These are phyloP conservation scores for Bombyx huttoni DNA, from an alignment of 2,888 invertebrate genomes.

Conservation along the genomic window DNA sequence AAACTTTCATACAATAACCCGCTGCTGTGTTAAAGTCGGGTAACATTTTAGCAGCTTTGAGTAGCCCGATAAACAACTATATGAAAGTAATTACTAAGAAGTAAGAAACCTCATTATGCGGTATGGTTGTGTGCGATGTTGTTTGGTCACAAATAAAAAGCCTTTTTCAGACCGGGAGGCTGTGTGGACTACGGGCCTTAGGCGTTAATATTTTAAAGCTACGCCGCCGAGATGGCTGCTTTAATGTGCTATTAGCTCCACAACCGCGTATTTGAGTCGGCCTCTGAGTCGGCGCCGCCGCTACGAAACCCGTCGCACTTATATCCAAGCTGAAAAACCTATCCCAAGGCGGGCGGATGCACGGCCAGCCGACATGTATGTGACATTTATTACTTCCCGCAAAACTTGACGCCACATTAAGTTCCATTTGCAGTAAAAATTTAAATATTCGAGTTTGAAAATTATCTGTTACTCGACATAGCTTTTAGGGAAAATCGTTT, in stretches of 20 bases:
- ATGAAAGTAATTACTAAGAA: constrained; percentile 43
- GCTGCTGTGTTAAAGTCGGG: not conserved
- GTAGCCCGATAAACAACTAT: constrained; percentile 30
- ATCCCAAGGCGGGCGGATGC: constrained; percentile 6
- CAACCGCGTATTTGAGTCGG: constrained; percentile 32
- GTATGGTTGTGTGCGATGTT: constrained; percentile 36
- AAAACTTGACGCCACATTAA: constrained; percentile 27
- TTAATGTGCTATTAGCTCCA: constrained; percentile 55
- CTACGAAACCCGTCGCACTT: not conserved
- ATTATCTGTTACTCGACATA: constrained; percentile 1
- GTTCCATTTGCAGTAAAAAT: constrained; percentile 22
- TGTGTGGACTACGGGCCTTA: constrained; percentile 22
- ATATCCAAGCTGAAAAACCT: constrained; percentile 1
- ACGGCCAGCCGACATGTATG: constrained; percentile 19
- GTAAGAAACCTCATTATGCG: constrained; percentile 51
- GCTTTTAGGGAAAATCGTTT: not conserved
- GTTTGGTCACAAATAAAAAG: constrained; percentile 55
- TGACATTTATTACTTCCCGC: constrained; percentile 35
- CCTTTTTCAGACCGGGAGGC: constrained; percentile 31
- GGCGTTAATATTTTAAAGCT: constrained; percentile 57
- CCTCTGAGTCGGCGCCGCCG: constrained; percentile 9
- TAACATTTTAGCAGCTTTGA: constrained; percentile 5
- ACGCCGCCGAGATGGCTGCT: constrained; percentile 38
- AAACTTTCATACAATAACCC: not conserved
- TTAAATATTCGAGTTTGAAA: constrained; percentile 13